A percentile compares a stretch with the other conserved stretches of the same genome.
Evolutionary conservation across 2,797 vertebrate genomes (phyloP).

Genomic region (Odontamblyopus rebecca): DNA sequence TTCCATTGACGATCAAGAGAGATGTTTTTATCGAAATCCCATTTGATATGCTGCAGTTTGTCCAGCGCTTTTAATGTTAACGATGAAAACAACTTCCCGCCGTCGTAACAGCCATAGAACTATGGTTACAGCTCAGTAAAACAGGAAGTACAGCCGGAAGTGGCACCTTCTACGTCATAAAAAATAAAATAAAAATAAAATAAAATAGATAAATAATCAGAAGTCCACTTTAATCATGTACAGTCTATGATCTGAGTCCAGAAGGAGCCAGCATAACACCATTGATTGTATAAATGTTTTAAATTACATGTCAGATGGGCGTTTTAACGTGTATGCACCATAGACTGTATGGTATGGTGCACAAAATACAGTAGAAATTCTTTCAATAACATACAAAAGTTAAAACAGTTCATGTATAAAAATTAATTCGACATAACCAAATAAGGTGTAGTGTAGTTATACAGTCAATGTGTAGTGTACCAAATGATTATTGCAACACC

Average conservation of each 20-base stretch:
- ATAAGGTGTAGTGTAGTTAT: neutral
- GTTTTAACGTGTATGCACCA: too few relatives aligned
- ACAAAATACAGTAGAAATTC: neutral
- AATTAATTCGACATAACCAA: neutral
- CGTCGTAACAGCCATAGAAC: conserved; percentile 39
- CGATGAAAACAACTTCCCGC: conserved; percentile 60
- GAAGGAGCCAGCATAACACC: too few relatives aligned
- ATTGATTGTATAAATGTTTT: too few relatives aligned
- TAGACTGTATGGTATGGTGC: too few relatives aligned
- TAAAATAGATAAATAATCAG: neutral
- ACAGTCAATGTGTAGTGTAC: neutral
- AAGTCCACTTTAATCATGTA: too few relatives aligned
- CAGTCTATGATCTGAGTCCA: too few relatives aligned
- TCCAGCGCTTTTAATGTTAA: conserved; percentile 13
- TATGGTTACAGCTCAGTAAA: conserved; percentile 20
- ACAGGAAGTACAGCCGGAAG: conserved; percentile 52
- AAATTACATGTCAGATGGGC: too few relatives aligned
- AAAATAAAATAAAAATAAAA: neutral
- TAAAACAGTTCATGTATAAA: neutral
- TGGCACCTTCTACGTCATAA: conserved; percentile 30
- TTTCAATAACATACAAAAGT: neutral
- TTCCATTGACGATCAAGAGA: conserved; percentile 59
- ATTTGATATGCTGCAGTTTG: neutral
- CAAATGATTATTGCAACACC: conserved; percentile 24
- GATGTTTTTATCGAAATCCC: conserved; percentile 11